Conservation (phyloP, 2,888 invertebrate species). For the Caenorhabditis auriculariae region DNA sequence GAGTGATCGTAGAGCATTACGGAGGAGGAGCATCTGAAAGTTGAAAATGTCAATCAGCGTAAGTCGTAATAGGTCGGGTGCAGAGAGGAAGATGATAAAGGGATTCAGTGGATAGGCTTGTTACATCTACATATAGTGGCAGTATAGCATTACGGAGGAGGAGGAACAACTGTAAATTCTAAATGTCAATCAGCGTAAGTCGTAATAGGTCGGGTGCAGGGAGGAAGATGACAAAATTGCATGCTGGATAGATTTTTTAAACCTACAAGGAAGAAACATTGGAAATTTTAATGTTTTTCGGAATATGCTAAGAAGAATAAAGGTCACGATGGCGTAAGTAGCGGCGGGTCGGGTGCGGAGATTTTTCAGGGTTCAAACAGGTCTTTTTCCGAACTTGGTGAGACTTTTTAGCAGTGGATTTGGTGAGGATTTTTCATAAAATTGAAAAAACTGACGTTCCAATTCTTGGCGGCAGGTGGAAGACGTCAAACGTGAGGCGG, state of each 20-base stretch:
- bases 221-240: too few species aligned
- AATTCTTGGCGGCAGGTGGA: conserved; percentile 27
- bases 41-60: neutral
- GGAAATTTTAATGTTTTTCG: conserved; percentile 1
- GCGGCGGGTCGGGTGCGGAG: neutral
- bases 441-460: conserved; percentile 15
- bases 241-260: too few species aligned
- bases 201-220: neutral
- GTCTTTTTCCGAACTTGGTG: too few species aligned
- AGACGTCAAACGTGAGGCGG: conserved; percentile 29
- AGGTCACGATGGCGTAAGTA: neutral
- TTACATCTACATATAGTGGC: conserved; percentile 17
- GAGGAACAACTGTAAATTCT: conserved; percentile 20
- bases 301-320: neutral
- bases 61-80: neutral
- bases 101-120: too few species aligned
- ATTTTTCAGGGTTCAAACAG: too few species aligned
- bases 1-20: conserved; percentile 39
- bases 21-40: conserved; percentile 32
- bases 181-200: neutral
- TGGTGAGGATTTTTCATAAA: neutral
- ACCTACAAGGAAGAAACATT: conserved; percentile 17
- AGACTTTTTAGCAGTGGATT: neutral
- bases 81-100: neutral
- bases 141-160: conserved; percentile 34